A percentile compares a stretch with the other conserved stretches of the same genome.
These are phyloP conservation scores for Drosophila pallidifrons DNA, from an alignment of 1,140 invertebrate species.

Conservation along the genomic window DNA sequence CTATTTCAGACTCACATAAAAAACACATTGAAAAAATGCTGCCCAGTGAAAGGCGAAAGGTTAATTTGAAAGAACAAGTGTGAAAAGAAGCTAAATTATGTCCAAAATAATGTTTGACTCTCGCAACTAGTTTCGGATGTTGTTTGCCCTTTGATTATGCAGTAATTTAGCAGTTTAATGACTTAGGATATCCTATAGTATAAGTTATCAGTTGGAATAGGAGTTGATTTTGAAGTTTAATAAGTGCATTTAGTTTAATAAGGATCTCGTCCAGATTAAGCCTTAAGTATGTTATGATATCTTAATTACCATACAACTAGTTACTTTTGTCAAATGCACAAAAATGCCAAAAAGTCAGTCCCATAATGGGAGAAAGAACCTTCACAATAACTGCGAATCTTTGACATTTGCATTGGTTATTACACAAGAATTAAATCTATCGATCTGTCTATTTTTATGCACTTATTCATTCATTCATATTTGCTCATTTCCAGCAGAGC, in stretches of 20 bases:
- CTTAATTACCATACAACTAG: too few relatives aligned
- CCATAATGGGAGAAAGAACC: too few relatives aligned
- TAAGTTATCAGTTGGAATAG: not conserved
- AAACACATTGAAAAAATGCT: slow-evolving; percentile 18
- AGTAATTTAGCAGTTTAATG: not conserved
- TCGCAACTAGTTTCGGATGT: not conserved
- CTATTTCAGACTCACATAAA: slow-evolving; percentile 26
- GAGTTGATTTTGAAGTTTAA: not conserved
- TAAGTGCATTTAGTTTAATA: too few relatives aligned
- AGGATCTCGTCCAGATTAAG: too few relatives aligned
- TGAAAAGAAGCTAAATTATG: slow-evolving; percentile 6
- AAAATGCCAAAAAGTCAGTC: too few relatives aligned
- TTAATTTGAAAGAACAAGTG: slow-evolving; percentile 24
- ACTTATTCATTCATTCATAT: not conserved
- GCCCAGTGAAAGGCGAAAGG: slow-evolving; percentile 40
- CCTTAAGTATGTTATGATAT: too few relatives aligned
- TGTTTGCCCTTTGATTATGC: not conserved
- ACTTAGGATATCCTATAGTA: not conserved
- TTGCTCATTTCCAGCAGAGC: not conserved
- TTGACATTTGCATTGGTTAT: not conserved
- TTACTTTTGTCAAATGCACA: too few relatives aligned
- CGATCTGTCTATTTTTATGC: not conserved
- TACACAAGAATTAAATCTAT: not conserved
- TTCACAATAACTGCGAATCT: too few relatives aligned
- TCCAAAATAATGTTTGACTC: not conserved